Percentiles rank a stretch among this genome's conserved stretches.
These are phyloP conservation scores for Holothuria leucospilota DNA, from an alignment of 53 echinoderm and acorn worm species.

Conservation along the genomic window DNA sequence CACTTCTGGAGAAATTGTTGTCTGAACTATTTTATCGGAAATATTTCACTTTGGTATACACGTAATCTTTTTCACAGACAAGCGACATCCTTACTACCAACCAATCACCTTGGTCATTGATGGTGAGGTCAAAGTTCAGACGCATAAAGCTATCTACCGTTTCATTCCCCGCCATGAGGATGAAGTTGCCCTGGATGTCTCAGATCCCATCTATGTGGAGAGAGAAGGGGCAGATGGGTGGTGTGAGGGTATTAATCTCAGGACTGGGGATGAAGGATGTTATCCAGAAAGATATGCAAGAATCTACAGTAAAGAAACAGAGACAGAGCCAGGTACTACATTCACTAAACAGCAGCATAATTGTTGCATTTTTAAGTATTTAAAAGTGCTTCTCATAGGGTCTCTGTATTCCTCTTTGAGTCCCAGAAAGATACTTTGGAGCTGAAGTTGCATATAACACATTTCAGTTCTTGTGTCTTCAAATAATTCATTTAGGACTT, in stretches of 20 bases:
- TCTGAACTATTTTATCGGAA: too few relatives aligned
- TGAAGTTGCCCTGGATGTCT: constrained; percentile 78
- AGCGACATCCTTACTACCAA: constrained; percentile 79
- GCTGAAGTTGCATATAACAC: too few relatives aligned
- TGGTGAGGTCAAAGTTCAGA: constrained; percentile 87
- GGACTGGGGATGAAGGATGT: constrained; percentile 93
- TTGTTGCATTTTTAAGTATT: too few relatives aligned
- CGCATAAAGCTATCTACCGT: constrained; percentile 82
- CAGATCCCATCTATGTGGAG: constrained; percentile 91
- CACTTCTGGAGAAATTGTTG: too few relatives aligned
- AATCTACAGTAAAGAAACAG: constrained; percentile 79
- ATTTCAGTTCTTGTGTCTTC: too few relatives aligned
- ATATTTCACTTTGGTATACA: too few relatives aligned
- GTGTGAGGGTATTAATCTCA: constrained; percentile 94
- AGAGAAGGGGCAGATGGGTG: constrained; percentile 87
- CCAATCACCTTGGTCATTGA: constrained; percentile 90
- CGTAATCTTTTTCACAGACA: constrained; percentile 45
- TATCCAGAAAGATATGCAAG: constrained; percentile 86
- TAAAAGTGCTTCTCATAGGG: too few relatives aligned
- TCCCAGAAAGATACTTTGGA: too few relatives aligned
- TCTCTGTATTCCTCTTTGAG: too few relatives aligned
- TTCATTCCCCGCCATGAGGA: constrained; percentile 96
- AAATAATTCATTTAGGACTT: too few relatives aligned
- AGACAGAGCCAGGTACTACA: constrained; percentile 76
- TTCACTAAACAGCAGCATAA: neutral